Evolutionary conservation across 1,140 invertebrate genomes (phyloP), one percentile per base, ranked within the genome.

Genomic region (Camponotus floridanus): DNA sequence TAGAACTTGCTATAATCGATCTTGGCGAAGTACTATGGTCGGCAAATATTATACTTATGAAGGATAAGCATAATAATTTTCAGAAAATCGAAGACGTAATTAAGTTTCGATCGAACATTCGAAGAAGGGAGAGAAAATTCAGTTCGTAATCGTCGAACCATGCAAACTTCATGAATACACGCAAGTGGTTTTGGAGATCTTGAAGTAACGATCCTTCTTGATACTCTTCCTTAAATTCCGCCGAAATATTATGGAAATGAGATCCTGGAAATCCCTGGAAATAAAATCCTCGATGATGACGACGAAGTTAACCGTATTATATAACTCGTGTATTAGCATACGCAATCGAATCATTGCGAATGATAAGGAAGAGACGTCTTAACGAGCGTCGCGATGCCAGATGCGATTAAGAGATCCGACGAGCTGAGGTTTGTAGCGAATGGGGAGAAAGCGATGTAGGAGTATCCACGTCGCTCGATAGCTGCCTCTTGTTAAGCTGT

Each of bases 161-260:
- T 61, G n/a, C 67, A 73, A 83, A 83, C 55, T 81, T 83, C 55
- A 83, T 83, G 79, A 83, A 83, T 83, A 73, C 55, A 83, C 74
- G 79, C 79, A 83, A 59, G 68, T 61, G 55, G 55, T 62, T 74
- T 26, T 26, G 26, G 26, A 26, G 26, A 26, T 26, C 26, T 1
- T 26, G 26, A 1, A 26, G 1, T 26, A 26, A 26, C 26, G 26
- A 26, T 26, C 0, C 0, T 26, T 26, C 26, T 26, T 26, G 26
- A 26, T 26, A 0, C 26, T 26, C 26, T 26, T 26, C 73, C 39
- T 83, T 51, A 80, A 81, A 81, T 86, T 81, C 18, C 13, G 65
- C 45, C 78, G 78, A 71, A 81, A 81, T 51, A 83, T 86, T 86
- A 86, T 86, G 85, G 62, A 86, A 68, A 71, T 81, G 45, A 85